Base-by-base conservation (phyloP, 2,888 invertebrate species). In the Euproctis similis region DNA sequence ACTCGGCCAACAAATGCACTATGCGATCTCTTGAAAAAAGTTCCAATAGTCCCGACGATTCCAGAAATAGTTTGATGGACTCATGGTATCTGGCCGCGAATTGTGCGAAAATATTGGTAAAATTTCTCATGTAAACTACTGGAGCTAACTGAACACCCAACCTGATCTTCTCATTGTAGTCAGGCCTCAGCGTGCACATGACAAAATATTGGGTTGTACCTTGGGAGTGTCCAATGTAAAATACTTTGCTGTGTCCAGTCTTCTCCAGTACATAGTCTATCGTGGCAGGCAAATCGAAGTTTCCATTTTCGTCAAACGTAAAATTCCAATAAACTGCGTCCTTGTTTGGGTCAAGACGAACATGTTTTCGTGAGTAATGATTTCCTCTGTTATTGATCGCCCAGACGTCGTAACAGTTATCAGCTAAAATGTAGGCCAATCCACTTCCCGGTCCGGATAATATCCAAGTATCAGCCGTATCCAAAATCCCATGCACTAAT, bases 211-310 rank as follows among this genome's bases (percentile, higher is more conserved):
- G 53, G 0, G 89, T 88, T 0, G 87, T 87, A 11, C 93, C 93
- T 65, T 87, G 87, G 4, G 92, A 93, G 58, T 92, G 91, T 1
- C 92, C 93, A 4, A 90, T 67, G 56, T 90, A 91, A 46, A 86
- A 87, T 1, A 93, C 40, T 31, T 87, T 72, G 1, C 80, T 42
- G 19, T 82, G 70, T 1, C 84, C 78, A 0, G 90, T 90, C 3
- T 35, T 26, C 1, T 42, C 28, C 1, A 72, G 36, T 8, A 78
- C 51, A 27, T 63, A 64, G 40, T 80, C 73, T 4, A 76, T 86
- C 59, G 87, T 87, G 0, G 91, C 88, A 4, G 93, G 90, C 1
- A 93, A 34, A 61, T 95, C 94, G 46, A 86, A 87, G 23, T 74
- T 53, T 0, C 91, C 93, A 60, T 90, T 89, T 60, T 94, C 90